A percentile compares a stretch with the other conserved stretches of the same genome.
Evolutionary conservation across 2,888 invertebrate species (phyloP).

Genomic region (Habroteleia sp.): DNA sequence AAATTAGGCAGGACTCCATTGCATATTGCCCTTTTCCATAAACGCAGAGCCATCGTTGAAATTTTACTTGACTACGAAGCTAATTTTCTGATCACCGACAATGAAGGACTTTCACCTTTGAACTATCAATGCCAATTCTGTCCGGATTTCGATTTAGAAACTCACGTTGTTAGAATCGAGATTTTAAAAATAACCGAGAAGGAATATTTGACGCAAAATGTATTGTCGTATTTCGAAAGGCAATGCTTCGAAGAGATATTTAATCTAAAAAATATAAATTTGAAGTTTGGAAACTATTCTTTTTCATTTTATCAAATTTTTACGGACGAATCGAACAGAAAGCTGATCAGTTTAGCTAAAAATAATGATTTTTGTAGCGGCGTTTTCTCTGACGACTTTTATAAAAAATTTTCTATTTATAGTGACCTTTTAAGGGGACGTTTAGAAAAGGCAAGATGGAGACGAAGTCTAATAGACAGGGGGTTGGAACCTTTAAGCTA

Average conservation of each 20-base stretch:
- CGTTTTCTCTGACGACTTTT: constrained; percentile 33
- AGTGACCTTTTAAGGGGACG: constrained; percentile 45
- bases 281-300: constrained; percentile 19
- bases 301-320: constrained; percentile 43
- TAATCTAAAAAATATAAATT: constrained; percentile 15
- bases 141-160: constrained; percentile 52
- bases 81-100: constrained; percentile 46
- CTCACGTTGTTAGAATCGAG: constrained; percentile 48
- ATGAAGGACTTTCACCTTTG: constrained; percentile 42
- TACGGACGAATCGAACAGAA: constrained; percentile 5
- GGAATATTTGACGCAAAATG: constrained; percentile 35
- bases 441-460: constrained; percentile 46
- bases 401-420: constrained; percentile 43
- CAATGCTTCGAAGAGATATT: constrained; percentile 51
- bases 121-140: constrained; percentile 51
- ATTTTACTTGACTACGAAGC: constrained; percentile 54
- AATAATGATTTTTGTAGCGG: constrained; percentile 37
- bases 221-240: constrained; percentile 51
- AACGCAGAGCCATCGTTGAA: constrained; percentile 43
- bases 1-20: constrained; percentile 49
- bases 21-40: constrained; percentile 42
- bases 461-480: constrained; percentile 15
- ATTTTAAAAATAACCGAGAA: constrained; percentile 51
- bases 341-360: constrained; percentile 31
- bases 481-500: constrained; percentile 25